Evolutionary conservation across 2,113 vertebrate species (phyloP).

Genomic region (Xerus inauris): DNA sequence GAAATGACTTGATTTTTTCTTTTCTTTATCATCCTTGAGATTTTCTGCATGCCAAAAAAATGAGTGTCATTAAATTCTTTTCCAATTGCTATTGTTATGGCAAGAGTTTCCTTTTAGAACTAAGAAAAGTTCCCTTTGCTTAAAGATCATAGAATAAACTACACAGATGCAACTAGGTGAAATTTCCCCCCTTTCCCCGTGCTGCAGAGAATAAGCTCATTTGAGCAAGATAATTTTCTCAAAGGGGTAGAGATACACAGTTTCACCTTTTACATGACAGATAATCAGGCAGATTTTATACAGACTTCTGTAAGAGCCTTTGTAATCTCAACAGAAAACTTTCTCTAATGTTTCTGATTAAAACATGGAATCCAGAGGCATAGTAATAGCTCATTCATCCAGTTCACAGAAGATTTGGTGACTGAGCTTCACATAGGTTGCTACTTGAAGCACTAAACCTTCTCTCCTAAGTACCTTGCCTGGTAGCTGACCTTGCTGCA

Average conservation of each 20-base stretch:
- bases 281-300: not conserved
- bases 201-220: not conserved
- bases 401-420: not conserved
- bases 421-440: not conserved
- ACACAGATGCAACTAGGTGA: not conserved
- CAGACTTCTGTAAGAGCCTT: not conserved
- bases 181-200: not conserved
- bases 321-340: not conserved
- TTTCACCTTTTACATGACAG: slow-evolving; percentile 7
- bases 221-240: slow-evolving; percentile 17
- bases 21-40: slow-evolving; percentile 36
- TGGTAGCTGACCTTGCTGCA: not conserved
- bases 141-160: slow-evolving; percentile 40
- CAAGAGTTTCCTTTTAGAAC: slow-evolving; percentile 15
- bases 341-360: slow-evolving; percentile 33
- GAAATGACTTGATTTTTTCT: slow-evolving; percentile 47
- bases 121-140: not conserved
- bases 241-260: not conserved
- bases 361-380: not conserved
- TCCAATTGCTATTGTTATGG: not conserved
- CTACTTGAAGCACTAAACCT: not conserved
- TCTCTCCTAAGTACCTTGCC: not conserved
- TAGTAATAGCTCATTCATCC: not conserved
- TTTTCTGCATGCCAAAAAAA: slow-evolving; percentile 40
- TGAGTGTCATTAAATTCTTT: slow-evolving; percentile 43